Percentiles rank a stretch among this genome's conserved stretches.
phyloP scores from a whole-genome alignment of 2,797 vertebrate genomes.

The Malacoctenus gilli region DNA sequence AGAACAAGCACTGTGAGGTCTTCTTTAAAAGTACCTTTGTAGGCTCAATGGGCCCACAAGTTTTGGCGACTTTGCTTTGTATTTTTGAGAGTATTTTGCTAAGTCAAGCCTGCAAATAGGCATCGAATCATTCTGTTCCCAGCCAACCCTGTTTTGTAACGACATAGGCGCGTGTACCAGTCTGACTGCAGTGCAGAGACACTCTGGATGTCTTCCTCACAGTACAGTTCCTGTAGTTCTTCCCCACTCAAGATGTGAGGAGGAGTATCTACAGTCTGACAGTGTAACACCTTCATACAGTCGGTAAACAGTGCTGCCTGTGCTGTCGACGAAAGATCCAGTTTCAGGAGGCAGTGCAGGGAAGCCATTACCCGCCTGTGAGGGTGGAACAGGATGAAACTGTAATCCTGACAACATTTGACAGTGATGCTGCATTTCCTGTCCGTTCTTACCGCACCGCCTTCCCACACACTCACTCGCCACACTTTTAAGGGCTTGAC shows the following conservation, averaged over 20 bases:
- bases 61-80: not conserved
- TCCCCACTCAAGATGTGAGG: not conserved
- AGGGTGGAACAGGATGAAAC: conserved; percentile 12
- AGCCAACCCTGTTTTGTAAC: conserved; percentile 40
- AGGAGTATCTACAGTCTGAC: not conserved
- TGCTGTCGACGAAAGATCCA: not conserved
- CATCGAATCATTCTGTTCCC: conserved; percentile 12
- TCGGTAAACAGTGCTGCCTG: not conserved
- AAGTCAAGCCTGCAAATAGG: not conserved
- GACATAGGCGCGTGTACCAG: conserved; percentile 13
- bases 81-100: not conserved
- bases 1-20: too few species aligned
- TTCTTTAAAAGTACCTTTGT: too few species aligned
- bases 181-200: conserved; percentile 29
- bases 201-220: conserved; percentile 6
- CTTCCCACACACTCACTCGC: conserved; percentile 2
- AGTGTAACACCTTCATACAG: conserved; percentile 4
- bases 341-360: not conserved
- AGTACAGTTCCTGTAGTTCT: conserved; percentile 1
- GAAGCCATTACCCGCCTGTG: conserved; percentile 5
- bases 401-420: conserved; percentile 12
- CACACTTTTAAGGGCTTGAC: not conserved
- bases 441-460: not conserved
- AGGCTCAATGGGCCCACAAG: too few species aligned
- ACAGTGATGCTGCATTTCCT: conserved; percentile 39